Evolutionary conservation across 2,113 vertebrate genomes (phyloP), one percentile per base, ranked within the genome.

Genomic region (Syngnathoides biaculeatus): DNA sequence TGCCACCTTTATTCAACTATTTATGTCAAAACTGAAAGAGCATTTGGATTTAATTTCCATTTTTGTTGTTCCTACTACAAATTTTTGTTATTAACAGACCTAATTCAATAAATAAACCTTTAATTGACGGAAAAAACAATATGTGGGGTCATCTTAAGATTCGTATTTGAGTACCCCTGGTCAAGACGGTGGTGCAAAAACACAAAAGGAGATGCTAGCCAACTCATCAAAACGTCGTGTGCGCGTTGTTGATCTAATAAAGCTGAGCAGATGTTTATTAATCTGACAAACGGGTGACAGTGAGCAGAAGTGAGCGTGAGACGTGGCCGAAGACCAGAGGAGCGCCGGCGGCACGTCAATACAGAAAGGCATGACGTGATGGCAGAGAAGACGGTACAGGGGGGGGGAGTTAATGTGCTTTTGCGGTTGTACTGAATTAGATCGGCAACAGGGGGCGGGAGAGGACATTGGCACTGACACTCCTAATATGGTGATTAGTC

Each of bases 341-440:
- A n/a, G n/a, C n/a, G n/a, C n/a, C n/a, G n/a, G n/a, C n/a, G n/a
- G n/a, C n/a, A n/a, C n/a, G 20, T 12, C 38, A 63, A 79, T 30
- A 56, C 17, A 27, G 22, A 26, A 30, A 26, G 12, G n/a, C 30
- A 35, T 24, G 52, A 55, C 11, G 12, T 8, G 19, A 35, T 2
- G 0, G 56, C 35, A 38, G 43, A 47, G 52, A 15, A 15, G 14
- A 45, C 43, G 2, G 43, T 45, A 45, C 43, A 56, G 57, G 20
- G 73, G 68, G 76, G 58, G 61, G 67, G 52, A 64, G 61, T 72
- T 73, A 43, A 67, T 70, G 68, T 40, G 64, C 52, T 69, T 78
- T 74, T 77, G 59, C 61, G 69, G 75, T 56, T 52, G 30, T 56
- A 38, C 69, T 73, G 64, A 74, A 86, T 81, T 79, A 81, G 71